Evolutionary conservation across 2,113 vertebrate species (phyloP).

Genomic region (Falco punctatus): DNA sequence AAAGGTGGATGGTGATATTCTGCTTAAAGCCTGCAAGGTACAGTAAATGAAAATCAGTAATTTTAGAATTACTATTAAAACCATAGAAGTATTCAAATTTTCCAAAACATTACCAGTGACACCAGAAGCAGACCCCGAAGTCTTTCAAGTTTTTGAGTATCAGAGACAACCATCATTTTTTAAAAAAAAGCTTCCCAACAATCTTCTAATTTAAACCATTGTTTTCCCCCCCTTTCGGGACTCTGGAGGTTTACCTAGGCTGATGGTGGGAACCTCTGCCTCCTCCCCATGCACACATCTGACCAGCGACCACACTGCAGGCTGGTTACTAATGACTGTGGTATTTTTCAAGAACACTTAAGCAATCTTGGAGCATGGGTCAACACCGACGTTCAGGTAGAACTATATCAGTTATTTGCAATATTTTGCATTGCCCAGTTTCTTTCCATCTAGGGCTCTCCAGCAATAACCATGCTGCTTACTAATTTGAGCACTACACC

Average conservation of each 20-base stretch:
- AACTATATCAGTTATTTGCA: background rate
- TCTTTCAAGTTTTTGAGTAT: background rate
- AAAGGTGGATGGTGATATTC: background rate
- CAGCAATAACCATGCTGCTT: background rate
- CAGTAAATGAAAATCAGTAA: background rate
- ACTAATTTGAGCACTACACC: background rate
- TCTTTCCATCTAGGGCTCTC: background rate
- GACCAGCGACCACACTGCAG: background rate
- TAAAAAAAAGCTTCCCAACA: background rate
- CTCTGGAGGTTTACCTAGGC: background rate
- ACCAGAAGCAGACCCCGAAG: background rate
- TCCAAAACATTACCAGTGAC: background rate
- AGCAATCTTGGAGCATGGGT: background rate
- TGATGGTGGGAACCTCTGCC: no score
- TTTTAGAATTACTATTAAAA: background rate
- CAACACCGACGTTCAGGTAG: background rate
- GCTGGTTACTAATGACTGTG: background rate
- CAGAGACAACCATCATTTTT: background rate
- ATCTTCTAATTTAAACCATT: background rate
- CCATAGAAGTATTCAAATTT: background rate
- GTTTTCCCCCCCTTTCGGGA: background rate
- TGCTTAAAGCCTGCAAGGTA: background rate
- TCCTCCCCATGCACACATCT: background rate
- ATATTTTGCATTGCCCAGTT: background rate
- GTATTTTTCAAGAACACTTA: constrained; percentile 15